Base-by-base conservation (phyloP, 1,140 invertebrate species). In the Oreohelix idahoensis region DNA sequence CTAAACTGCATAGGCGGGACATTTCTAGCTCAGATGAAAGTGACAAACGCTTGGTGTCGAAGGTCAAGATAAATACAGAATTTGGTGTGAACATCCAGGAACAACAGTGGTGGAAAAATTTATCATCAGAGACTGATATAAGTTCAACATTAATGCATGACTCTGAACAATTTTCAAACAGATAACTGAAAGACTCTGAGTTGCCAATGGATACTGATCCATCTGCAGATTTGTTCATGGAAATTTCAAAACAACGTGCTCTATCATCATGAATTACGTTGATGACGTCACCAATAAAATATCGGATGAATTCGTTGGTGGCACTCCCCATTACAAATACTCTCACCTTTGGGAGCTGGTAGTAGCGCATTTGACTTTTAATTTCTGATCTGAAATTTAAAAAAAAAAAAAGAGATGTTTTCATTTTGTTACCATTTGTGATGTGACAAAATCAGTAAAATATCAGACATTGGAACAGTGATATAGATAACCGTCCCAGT, bases 81-180 rank as follows among this genome's bases (percentile, higher is more conserved):
- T 49, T 45, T 42, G 66, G 42, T 0, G 79, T 71, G 32, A 81
- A 81, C 69, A 81, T 81, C 79, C 79, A 81, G 15, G 45, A 35
- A 71, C 79, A 81, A 58, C 79, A 81, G 32, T 70, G 79, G 66
- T 81, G 79, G 51, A 81, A 81, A 71, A 81, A 81, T 32, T n/a
- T 71, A 29, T 81, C 66, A 36, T 71, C 69, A 35, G 66, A 36
- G 1, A 81, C 79, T 45, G 63, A 42, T 11, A 81, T 29, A 32
- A 81, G n/a, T 26, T 81, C 38, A 29, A 81, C 42, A 26, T 81
- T 81, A 66, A 81, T 71, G 26, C 79, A 71, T 13, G 36, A 26
- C 13, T 70, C 63, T 13, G 36, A 29, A 26, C 38, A 45, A 11
- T 81, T 26, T 11, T 45, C 20, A 29, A 81, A n/a, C 2, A 81